These are phyloP conservation scores for Mesoligia furuncula DNA, from an alignment of 2,888 invertebrate genomes.

Conservation along the genomic window DNA sequence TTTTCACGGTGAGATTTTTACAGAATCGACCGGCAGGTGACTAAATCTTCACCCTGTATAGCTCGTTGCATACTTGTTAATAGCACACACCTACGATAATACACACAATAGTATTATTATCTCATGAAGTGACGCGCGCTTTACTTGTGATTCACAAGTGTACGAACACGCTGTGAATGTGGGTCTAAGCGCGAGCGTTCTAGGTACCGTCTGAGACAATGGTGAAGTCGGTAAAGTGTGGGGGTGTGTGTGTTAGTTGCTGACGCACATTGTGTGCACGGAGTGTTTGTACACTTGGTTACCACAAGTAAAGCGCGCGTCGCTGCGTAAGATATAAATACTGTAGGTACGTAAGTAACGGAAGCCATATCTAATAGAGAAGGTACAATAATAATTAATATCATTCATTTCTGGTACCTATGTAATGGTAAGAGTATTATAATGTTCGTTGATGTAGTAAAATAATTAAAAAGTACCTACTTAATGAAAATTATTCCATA, in stretches of 20 bases:
- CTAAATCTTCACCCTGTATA: not conserved
- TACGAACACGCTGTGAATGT: not conserved
- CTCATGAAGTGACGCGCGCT: not conserved
- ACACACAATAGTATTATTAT: too few species aligned
- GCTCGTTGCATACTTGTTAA: not conserved
- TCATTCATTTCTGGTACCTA: not conserved
- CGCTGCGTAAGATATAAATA: not conserved
- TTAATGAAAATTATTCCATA: too few species aligned
- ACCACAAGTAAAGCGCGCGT: not conserved
- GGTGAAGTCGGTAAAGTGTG: too few species aligned
- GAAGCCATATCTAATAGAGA: conserved; percentile 6
- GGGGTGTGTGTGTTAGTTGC: too few species aligned
- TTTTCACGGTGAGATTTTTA: too few species aligned
- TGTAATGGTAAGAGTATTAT: not conserved
- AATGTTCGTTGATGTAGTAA: conserved; percentile 9
- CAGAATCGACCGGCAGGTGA: too few species aligned
- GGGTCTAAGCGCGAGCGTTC: too few species aligned
- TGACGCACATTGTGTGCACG: not conserved
- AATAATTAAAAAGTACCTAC: not conserved
- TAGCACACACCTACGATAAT: not conserved
- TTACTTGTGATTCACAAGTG: not conserved
- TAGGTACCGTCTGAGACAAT: too few species aligned
- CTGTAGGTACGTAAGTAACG: conserved; percentile 11
- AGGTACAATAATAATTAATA: not conserved
- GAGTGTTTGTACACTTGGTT: not conserved